A percentile compares a stretch with the other conserved stretches of the same genome.
Evolutionary conservation across 2,797 vertebrate species (phyloP).

Genomic region (Danio jaintianensis): DNA sequence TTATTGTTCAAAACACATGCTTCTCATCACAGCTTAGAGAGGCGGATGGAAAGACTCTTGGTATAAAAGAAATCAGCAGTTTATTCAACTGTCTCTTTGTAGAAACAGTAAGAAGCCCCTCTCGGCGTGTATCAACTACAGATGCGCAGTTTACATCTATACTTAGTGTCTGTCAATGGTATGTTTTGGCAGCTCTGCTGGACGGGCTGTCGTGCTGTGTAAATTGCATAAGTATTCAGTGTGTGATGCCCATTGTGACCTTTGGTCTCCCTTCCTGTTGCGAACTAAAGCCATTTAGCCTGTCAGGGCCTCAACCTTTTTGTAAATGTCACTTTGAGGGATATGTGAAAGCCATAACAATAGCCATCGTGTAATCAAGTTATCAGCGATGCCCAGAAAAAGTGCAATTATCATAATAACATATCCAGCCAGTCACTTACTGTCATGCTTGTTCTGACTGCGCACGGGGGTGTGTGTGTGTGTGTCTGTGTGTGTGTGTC

Average conservation of each 20-base stretch:
- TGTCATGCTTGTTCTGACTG: constrained; percentile 70
- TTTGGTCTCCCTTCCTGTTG: constrained; percentile 58
- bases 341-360: constrained; percentile 66
- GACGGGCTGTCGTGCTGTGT: constrained; percentile 48
- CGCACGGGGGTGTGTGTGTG: constrained; percentile 22
- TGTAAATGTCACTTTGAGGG: constrained; percentile 59
- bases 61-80: constrained; percentile 45
- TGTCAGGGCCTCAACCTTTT: constrained; percentile 63
- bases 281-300: constrained; percentile 53
- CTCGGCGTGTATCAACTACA: constrained; percentile 46
- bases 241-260: constrained; percentile 58
- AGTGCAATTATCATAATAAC: constrained; percentile 75
- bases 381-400: constrained; percentile 63
- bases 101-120: constrained; percentile 48
- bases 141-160: constrained; percentile 47
- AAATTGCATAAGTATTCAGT: constrained; percentile 59
- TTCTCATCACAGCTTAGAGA: constrained; percentile 45
- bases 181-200: constrained; percentile 51
- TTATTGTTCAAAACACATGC: constrained; percentile 54
- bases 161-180: constrained; percentile 43
- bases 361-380: constrained; percentile 68
- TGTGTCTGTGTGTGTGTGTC: neutral
- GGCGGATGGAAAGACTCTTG: constrained; percentile 53
- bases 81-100: constrained; percentile 48
- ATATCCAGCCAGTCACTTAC: constrained; percentile 73